These are phyloP conservation scores for Semnornis frantzii DNA, from an alignment of 2,113 vertebrate species.

Conservation along the genomic window DNA sequence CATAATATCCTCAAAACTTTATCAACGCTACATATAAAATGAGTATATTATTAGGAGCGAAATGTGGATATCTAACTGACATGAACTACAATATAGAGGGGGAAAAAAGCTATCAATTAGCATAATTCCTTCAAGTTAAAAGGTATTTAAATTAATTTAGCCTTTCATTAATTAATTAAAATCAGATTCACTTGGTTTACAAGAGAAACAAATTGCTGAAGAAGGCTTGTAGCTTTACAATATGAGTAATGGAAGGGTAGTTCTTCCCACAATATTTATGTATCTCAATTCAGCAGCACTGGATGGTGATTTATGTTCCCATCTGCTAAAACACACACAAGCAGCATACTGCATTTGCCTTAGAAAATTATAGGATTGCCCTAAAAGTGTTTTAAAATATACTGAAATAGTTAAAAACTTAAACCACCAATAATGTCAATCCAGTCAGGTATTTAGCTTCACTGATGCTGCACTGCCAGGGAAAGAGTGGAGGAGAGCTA, in stretches of 20 bases:
- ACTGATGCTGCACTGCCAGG: not conserved
- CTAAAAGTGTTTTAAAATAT: not conserved
- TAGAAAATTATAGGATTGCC: not conserved
- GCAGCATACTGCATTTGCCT: not conserved
- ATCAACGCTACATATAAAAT: conserved; percentile 36
- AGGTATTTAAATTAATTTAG: conserved; percentile 36
- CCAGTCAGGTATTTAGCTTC: not conserved
- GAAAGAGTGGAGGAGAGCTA: not conserved
- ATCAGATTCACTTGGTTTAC: conserved; percentile 36
- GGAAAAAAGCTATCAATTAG: conserved; percentile 16
- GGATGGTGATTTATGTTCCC: not conserved
- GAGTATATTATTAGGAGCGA: conserved; percentile 1
- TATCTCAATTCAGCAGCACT: not conserved
- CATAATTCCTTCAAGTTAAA: conserved; percentile 7
- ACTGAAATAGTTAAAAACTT: not conserved
- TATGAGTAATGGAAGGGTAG: not conserved
- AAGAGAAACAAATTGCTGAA: conserved; percentile 4
- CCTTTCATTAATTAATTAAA: conserved; percentile 50
- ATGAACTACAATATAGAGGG: conserved; percentile 3
- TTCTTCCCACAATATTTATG: not conserved
- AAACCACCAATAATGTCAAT: not conserved
- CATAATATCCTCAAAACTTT: not conserved
- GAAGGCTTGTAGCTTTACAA: conserved; percentile 18
- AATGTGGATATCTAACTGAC: not conserved
- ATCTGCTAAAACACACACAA: not conserved